Conservation (phyloP, 2,888 invertebrate genomes). For the Platycnemis pennipes region DNA sequence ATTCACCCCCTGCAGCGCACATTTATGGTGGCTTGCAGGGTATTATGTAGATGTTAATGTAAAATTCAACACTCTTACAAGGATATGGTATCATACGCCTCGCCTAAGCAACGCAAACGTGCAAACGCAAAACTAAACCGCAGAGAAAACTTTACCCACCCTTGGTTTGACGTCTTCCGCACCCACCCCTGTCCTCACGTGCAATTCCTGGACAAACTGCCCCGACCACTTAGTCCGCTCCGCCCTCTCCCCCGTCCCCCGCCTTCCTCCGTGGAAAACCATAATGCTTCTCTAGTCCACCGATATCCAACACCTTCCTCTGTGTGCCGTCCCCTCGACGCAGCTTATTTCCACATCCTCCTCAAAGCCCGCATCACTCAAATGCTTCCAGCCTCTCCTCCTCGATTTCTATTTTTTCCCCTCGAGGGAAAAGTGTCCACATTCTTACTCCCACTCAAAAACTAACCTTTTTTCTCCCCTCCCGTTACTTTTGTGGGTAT, state of each 20-base stretch:
- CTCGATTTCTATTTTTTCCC: not conserved
- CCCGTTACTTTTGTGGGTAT: not conserved
- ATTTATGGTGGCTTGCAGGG: too few species aligned
- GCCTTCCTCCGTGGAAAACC: not conserved
- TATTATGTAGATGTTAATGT: too few species aligned
- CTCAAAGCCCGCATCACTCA: constrained; percentile 22
- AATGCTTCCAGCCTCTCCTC: constrained; percentile 8
- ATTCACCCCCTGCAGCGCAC: too few species aligned
- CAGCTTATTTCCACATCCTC: constrained; percentile 18
- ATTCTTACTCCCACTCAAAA: not conserved
- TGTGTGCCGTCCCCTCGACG: constrained; percentile 14
- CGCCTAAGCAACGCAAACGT: not conserved
- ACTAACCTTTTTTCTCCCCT: constrained; percentile 1
- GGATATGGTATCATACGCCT: not conserved
- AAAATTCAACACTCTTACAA: too few species aligned
- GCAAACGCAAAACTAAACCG: not conserved
- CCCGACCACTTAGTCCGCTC: constrained; percentile 18
- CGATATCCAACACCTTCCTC: constrained; percentile 39
- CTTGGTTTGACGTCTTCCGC: not conserved
- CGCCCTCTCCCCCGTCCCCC: not conserved
- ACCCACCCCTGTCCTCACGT: not conserved
- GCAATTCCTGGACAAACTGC: constrained; percentile 36
- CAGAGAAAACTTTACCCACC: not conserved
- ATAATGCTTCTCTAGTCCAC: constrained; percentile 19
- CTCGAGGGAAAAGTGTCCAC: not conserved